Percentiles rank a stretch among this genome's conserved stretches.
Evolutionary conservation across 1,140 invertebrate genomes (phyloP).

Genomic region (Drosophila aff.): DNA sequence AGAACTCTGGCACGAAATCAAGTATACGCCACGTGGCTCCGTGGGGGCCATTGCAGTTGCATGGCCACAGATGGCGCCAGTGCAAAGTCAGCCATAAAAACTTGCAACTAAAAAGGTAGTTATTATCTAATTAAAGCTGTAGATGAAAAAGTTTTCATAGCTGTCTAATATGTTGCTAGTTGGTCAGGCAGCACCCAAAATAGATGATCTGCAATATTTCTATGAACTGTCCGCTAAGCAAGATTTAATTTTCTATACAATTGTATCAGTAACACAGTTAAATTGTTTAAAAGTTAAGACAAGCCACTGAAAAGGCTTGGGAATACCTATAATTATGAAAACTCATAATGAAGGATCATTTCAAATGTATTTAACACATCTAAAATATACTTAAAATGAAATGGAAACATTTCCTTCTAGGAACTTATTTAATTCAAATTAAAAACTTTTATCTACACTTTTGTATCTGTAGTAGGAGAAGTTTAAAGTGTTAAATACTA

Average conservation of each 20-base stretch:
- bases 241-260: neutral
- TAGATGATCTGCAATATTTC: neutral
- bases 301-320: neutral
- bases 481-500: neutral
- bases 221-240: neutral
- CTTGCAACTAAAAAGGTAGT: neutral
- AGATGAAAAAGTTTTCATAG: neutral
- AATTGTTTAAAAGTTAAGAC: neutral
- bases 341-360: neutral
- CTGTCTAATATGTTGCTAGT: neutral
- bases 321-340: neutral
- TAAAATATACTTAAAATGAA: neutral
- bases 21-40: conserved; percentile 22
- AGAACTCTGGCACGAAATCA: conserved; percentile 26
- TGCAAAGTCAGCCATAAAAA: neutral
- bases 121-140: neutral
- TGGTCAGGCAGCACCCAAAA: neutral
- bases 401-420: neutral
- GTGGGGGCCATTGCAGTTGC: conserved; percentile 2
- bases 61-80: conserved; percentile 25
- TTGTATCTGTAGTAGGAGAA: neutral
- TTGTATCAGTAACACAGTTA: neutral
- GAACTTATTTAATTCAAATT: neutral
- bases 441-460: neutral
- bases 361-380: neutral